Conservation (phyloP, 2,113 vertebrate species). For the Mobula hypostoma region DNA sequence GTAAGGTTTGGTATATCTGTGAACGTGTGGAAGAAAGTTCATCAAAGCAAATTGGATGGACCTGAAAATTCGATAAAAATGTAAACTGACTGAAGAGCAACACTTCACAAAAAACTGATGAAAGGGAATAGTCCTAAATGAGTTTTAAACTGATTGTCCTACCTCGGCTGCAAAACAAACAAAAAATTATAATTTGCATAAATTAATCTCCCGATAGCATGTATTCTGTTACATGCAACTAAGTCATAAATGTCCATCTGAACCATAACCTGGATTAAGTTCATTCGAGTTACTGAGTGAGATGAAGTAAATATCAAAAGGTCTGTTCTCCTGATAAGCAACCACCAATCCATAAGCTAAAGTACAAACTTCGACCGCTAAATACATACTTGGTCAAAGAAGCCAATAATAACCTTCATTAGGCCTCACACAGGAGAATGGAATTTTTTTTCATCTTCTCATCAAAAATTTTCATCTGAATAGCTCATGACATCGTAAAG, state of each 20-base stretch:
- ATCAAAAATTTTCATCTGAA: background rate
- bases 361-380: background rate
- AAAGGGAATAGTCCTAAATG: background rate
- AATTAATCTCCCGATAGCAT: no score
- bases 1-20: background rate
- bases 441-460: background rate
- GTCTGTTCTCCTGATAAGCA: background rate
- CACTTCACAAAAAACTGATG: background rate
- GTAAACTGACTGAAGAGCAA: background rate
- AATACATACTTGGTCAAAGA: background rate
- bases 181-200: background rate
- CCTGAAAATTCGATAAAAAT: background rate
- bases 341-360: background rate
- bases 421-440: background rate
- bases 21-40: conserved; percentile 41
- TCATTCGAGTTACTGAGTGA: background rate
- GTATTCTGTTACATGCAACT: background rate
- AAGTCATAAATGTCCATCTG: background rate
- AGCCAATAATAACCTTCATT: no score
- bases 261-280: background rate
- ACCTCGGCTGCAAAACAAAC: no score
- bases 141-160: background rate
- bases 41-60: background rate
- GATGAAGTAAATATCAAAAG: background rate
- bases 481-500: background rate